Evolutionary conservation across 2,797 vertebrate species (phyloP), one percentile per base, ranked within the genome.

Genomic region (Sebastes umbrosus): DNA sequence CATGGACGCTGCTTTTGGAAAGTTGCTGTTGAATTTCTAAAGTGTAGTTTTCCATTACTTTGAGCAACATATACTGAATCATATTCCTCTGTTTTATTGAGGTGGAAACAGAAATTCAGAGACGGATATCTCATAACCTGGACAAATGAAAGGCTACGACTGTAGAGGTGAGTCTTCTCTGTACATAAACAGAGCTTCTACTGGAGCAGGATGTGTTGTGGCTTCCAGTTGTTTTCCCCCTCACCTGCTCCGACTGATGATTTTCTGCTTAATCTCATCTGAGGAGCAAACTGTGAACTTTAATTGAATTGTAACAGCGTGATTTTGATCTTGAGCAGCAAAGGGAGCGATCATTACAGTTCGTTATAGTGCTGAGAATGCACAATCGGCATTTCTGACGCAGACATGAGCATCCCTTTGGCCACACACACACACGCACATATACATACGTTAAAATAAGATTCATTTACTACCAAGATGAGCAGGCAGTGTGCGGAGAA

Each of bases 401-500:
- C 34, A 27, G 34, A 59, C 22, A 20, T 25, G 36, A 27, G 46
- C 54, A 57, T 83, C 75, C 25, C 25, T 73, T 62, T 16, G 69
- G 14, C n/a, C 18, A 22, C 46, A 59, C 18, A 58, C 9, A 68
- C 4, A 68, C 39, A 43, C 0, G 3, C 43, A 8, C 18, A 50
- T 16, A 43, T 18, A 20, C 43, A 50, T 50, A 50, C 43, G 43
- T 20, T 50, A 50, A 20, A 50, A 50, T 18, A 50, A 18, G 43
- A 18, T 50, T 52, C 36, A 50, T 65, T 14, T 59, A 54, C 96
- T 96, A 99, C 98, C 98, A 99, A 96, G 95, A 99, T 99, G 93
- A 99, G 97, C 92, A 99, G 97, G 93, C 97, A 99, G 96, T 97
- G 97, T 84, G 97, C 97, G 68, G 98, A 98, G 92, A 99, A 93